Evolutionary conservation across 2,113 vertebrate species (phyloP).

Genomic region (Ciconia stormi): DNA sequence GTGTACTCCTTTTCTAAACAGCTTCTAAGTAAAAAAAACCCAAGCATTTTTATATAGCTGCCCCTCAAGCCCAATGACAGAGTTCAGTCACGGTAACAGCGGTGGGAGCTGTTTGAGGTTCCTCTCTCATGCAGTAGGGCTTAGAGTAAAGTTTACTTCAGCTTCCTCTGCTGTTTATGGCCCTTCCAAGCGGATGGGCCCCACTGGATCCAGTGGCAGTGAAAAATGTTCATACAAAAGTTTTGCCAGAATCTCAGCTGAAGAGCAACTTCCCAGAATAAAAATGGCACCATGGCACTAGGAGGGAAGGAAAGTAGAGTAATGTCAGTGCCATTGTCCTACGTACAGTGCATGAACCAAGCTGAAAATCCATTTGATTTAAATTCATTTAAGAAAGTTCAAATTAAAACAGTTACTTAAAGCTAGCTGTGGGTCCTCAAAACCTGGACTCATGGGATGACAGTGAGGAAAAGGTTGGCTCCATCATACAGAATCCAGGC

Average conservation of each 20-base stretch:
- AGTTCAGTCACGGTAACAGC: background rate
- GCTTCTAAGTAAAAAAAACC: background rate
- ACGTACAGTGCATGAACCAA: background rate
- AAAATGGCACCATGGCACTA: background rate
- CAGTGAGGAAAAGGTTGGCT: background rate
- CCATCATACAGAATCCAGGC: background rate
- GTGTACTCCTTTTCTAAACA: background rate
- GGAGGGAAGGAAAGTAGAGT: background rate
- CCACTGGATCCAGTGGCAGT: background rate
- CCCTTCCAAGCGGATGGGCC: background rate
- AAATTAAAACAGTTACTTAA: background rate
- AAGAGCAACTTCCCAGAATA: background rate
- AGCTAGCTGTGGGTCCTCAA: background rate
- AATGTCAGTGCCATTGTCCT: background rate
- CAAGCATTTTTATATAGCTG: background rate
- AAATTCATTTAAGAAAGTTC: background rate
- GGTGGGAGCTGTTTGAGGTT: background rate
- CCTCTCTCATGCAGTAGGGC: background rate
- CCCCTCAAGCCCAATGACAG: background rate
- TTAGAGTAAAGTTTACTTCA: conserved; percentile 18
- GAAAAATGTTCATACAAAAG: background rate
- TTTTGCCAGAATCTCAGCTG: conserved; percentile 28
- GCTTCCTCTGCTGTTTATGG: background rate
- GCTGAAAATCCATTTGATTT: background rate
- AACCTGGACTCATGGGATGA: background rate